Evolutionary conservation across 2,113 vertebrate species (phyloP).

Genomic region (Promerops cafer): DNA sequence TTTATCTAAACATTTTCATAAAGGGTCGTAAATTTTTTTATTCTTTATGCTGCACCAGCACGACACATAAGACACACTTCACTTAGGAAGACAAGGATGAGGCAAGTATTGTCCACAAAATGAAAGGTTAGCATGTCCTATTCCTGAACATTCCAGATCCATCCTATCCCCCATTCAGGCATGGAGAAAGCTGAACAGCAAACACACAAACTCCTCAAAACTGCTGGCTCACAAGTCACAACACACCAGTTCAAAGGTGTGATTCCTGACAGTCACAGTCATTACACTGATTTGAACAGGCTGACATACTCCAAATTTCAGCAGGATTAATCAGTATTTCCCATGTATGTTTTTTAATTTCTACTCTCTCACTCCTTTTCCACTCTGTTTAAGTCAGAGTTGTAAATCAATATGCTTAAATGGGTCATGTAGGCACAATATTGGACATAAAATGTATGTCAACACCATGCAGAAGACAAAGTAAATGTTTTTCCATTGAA

Average conservation of each 20-base stretch:
- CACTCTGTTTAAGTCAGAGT: background rate
- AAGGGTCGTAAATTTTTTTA: background rate
- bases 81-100: background rate
- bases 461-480: background rate
- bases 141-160: background rate
- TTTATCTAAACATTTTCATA: background rate
- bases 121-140: background rate
- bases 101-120: background rate
- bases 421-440: background rate
- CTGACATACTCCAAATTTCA: background rate
- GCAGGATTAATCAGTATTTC: background rate
- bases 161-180: background rate
- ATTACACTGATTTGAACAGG: background rate
- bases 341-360: accelerated
- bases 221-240: background rate
- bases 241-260: background rate
- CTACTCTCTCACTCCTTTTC: background rate
- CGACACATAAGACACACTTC: accelerated
- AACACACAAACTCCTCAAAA: background rate
- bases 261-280: background rate
- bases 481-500: background rate
- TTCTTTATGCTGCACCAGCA: background rate
- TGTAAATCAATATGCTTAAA: background rate
- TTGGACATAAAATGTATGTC: background rate
- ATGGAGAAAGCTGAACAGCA: background rate